Percentiles rank a stretch among this genome's conserved stretches.
phyloP scores from a whole-genome alignment of 2,113 vertebrate species.

The Arizona elegans region DNA sequence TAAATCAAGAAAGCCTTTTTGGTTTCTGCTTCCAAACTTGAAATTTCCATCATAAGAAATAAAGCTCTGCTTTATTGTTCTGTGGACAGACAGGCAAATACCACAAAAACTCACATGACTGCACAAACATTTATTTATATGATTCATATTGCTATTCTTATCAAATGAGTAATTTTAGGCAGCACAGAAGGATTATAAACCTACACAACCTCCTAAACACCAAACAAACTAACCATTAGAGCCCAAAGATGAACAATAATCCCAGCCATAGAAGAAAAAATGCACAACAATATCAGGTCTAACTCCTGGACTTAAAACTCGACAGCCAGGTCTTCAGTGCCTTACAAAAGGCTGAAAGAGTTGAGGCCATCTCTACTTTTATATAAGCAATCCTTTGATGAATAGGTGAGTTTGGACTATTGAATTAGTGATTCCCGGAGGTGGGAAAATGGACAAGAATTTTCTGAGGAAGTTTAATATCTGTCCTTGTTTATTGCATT shows the following conservation, averaged over 20 bases:
- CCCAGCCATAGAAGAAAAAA: background rate
- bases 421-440: background rate
- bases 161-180: background rate
- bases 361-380: background rate
- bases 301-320: background rate
- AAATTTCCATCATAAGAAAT: background rate
- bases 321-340: background rate
- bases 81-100: background rate
- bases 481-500: background rate
- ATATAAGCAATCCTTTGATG: background rate
- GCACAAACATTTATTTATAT: background rate
- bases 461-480: background rate
- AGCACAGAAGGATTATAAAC: background rate
- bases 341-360: background rate
- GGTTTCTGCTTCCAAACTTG: background rate
- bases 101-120: background rate
- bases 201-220: background rate
- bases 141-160: background rate
- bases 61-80: background rate
- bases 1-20: background rate
- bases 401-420: background rate
- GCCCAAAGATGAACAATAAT: background rate
- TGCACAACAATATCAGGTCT: background rate
- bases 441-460: background rate
- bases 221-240: background rate